These are phyloP conservation scores for Melozone crissalis DNA, from an alignment of 2,113 vertebrate species.

Conservation along the genomic window DNA sequence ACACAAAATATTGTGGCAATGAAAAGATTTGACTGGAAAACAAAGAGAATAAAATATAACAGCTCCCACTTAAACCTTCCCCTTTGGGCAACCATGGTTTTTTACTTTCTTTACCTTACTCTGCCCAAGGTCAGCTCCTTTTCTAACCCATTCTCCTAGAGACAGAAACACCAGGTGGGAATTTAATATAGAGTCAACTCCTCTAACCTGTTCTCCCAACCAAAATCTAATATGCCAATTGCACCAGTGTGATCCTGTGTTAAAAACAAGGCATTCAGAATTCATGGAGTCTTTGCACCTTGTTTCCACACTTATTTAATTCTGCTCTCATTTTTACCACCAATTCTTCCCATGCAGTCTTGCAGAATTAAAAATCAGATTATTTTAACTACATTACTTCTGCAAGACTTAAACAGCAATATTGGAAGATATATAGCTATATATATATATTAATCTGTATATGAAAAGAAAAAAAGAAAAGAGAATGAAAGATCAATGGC, in stretches of 20 bases:
- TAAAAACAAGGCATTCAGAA: neutral
- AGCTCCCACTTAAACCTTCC: neutral
- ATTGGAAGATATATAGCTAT: neutral
- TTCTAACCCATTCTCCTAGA: neutral
- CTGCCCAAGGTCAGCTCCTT: neutral
- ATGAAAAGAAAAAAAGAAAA: neutral
- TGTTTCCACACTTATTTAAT: neutral
- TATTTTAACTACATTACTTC: neutral
- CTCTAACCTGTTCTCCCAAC: neutral
- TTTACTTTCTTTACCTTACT: neutral
- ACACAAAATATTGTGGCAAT: neutral
- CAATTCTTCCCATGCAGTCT: neutral
- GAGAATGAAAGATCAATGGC: neutral
- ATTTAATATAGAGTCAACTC: neutral
- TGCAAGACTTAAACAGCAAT: neutral
- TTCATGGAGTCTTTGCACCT: neutral
- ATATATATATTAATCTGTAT: neutral
- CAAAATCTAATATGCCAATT: neutral
- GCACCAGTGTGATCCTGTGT: rapidly evolving
- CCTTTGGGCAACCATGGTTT: neutral
- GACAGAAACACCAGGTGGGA: neutral
- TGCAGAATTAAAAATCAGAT: neutral
- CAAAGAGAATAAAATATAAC: neutral
- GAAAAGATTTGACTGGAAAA: neutral
- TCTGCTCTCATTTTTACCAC: neutral